Percentiles rank a stretch among this genome's conserved stretches.
Conservation (phyloP, 2,113 vertebrate genomes). For the Daboia siamensis region DNA sequence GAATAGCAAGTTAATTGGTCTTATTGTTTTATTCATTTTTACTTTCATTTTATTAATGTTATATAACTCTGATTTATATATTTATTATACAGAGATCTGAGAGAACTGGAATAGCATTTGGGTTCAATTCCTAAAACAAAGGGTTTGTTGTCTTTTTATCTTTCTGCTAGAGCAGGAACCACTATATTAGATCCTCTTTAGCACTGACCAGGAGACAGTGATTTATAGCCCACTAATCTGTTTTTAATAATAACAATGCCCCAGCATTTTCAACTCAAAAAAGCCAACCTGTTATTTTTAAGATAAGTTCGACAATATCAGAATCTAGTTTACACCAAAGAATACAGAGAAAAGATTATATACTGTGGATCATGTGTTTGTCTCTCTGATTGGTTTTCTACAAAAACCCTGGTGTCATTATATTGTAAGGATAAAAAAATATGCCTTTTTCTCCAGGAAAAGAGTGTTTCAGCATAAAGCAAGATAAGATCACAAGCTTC, state of each 20-base stretch:
- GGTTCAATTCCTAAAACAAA: not conserved
- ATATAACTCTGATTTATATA: not conserved
- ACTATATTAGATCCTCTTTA: not conserved
- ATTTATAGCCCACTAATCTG: not conserved
- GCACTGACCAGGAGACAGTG: not conserved
- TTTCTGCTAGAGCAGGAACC: not conserved
- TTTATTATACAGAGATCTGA: not conserved
- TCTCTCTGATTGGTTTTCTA: not conserved
- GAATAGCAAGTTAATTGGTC: not conserved
- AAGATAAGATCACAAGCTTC: not conserved
- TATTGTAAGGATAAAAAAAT: not conserved
- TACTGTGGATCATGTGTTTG: not conserved
- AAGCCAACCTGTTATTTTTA: not conserved
- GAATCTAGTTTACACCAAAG: not conserved
- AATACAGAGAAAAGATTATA: not conserved
- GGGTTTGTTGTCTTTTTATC: not conserved
- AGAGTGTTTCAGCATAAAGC: not conserved
- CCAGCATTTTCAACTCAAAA: not conserved
- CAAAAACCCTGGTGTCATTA: not conserved
- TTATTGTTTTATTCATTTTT: not conserved
- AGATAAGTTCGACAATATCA: not conserved
- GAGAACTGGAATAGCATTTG: not conserved
- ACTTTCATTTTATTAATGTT: not conserved
- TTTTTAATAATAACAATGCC: not conserved
- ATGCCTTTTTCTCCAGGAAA: not conserved